Evolutionary conservation across 1,140 invertebrate species (phyloP), one percentile per base, ranked within the genome.

Genomic region (Zaprionus inermis): DNA sequence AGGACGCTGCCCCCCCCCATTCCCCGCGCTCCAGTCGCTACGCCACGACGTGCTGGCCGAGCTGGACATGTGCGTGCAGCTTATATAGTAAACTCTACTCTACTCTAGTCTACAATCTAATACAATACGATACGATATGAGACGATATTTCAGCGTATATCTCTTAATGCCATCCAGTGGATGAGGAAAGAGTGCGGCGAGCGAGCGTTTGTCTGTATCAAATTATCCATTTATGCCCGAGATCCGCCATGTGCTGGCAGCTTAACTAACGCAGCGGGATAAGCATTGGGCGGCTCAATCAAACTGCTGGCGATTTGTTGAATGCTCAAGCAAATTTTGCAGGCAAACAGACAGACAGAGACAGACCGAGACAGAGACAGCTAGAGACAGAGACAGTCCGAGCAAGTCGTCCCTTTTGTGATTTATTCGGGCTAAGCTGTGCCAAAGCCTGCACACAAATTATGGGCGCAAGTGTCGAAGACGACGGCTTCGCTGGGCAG

Each of bases 401-500:
- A 71, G 61, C 51, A 51, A 41, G 30, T 74, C 68, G 64, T 36
- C 65, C 52, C 60, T 81, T 82, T 77, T 73, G 84, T 88, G 84
- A 89, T 89, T 89, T 89, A 89, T 89, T 89, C 84, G 52, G 74
- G 74, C 67, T 84, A 84, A 89, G 84, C 84, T 81, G 80, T 89
- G 73, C 59, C 68, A 89, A 78, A 84, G 76, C 80, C 80, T 54
- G 69, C 77, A 68, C 73, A 89, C 84, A 88, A 89, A 76, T 83
- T 84, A 79, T 84, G 80, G 79, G 65, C 68, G 69, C 60, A 55
- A 71, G 71, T 61, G 66, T 54, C 56, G 52, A 51, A 49, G 41
- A 38, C 32, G 52, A 41, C 20, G 66, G 36, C 58, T 22, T 28
- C 24, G 24, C 5, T 28, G 24, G 24, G 24, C 24, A 28, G 24